phyloP scores from a whole-genome alignment of 2,797 vertebrate genomes.

The Acanthurus leucopareius region DNA sequence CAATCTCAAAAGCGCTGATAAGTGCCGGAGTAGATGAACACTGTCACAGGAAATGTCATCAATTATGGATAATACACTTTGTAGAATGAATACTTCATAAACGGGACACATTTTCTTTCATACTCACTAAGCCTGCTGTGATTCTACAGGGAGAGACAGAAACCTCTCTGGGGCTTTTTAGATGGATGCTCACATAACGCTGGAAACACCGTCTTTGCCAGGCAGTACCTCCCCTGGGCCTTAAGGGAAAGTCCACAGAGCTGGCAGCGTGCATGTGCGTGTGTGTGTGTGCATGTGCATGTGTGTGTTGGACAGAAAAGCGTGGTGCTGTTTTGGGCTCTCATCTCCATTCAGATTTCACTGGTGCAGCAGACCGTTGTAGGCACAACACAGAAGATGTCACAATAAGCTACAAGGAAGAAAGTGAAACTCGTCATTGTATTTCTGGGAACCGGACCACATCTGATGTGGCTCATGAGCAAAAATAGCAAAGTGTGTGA shows the following conservation, averaged over 20 bases:
- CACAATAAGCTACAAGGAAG: neutral
- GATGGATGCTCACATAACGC: conserved; percentile 38
- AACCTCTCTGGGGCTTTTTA: conserved; percentile 4
- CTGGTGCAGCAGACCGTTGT: neutral
- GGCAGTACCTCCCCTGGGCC: conserved; percentile 37
- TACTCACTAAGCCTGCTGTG: neutral
- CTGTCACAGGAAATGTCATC: conserved; percentile 4
- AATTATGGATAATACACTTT: conserved; percentile 33
- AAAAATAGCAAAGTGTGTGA: neutral
- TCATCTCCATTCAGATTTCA: conserved; percentile 25
- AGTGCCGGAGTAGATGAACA: conserved; percentile 3
- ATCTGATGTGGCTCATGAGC: neutral
- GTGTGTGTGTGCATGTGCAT: conserved; percentile 11
- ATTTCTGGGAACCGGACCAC: conserved; percentile 4
- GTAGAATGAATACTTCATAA: conserved; percentile 31
- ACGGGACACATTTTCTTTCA: conserved; percentile 10
- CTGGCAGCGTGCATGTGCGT: conserved; percentile 21
- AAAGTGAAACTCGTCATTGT: conserved; percentile 4
- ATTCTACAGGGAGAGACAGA: conserved; percentile 18
- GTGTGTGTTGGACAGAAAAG: conserved; percentile 40
- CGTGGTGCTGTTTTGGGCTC: conserved; percentile 5
- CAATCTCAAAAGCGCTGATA: neutral
- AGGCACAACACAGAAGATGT: conserved; percentile 13
- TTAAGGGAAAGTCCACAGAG: conserved; percentile 42
- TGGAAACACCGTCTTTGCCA: conserved; percentile 57